Evolutionary conservation across 2,113 vertebrate genomes (phyloP), one percentile per base, ranked within the genome.

Genomic region (Cromileptes altivelis): DNA sequence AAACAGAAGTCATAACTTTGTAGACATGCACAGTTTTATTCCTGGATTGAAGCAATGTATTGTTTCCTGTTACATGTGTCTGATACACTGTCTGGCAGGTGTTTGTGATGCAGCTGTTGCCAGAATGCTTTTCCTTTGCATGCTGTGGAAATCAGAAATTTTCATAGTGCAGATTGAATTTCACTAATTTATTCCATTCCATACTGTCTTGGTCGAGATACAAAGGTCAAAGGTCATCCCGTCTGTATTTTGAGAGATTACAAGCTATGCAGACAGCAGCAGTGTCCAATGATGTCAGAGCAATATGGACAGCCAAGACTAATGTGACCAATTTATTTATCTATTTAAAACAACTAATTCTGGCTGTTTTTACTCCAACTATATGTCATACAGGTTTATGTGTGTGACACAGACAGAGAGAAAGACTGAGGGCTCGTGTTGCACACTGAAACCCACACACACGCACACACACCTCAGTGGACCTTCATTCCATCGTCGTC

Each of bases 401-500:
- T 75, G 62, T 69, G 55, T n/a, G 56, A 50, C 21, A 49, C 53
- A 81, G 10, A 52, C 37, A 57, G 56, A 75, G 4, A 17, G 12
- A 73, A 60, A 49, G 52, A 49, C 4, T 0, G 30, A 4, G 18
- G 21, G 17, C 56, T 52, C 40, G 7, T 13, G 56, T 58, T 18
- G 63, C 30, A 25, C 55, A 60, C 55, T 23, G 23, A 65, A 45
- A 42, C 18, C 15, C 19, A 23, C 62, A 64, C 50, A 82, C 50
- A 63, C n/a, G 64, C 18, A 55, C 52, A 65, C 52, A 74, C 62
- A 69, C 37, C 75, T 21, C 21, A 14, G 64, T 53, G 78, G 61
- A 85, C 75, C 58, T 67, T 78, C 55, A 80, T 85, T 81, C 70
- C 69, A 63, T 57, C 19, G 25, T 56, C 76, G 25, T 68, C 75